These are phyloP conservation scores for Rhaphigaster nebulosa DNA, from an alignment of 2,888 invertebrate species.

Conservation along the genomic window DNA sequence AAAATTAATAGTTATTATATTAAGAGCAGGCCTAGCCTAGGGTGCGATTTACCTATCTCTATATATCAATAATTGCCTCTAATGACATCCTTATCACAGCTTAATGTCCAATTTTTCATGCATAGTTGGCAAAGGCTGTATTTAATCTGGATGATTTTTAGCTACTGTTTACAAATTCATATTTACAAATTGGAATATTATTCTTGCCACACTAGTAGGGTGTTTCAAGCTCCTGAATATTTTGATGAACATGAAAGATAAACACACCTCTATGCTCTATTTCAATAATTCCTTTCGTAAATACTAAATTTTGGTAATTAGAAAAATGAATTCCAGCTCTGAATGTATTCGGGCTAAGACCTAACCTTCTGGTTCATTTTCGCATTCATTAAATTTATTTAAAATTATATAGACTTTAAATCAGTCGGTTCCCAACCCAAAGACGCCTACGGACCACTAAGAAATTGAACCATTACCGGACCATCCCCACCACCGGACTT, in stretches of 20 bases:
- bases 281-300: background rate
- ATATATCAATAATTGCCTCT: background rate
- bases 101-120: conserved; percentile 32
- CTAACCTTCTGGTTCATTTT: background rate
- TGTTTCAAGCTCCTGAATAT: background rate
- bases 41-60: background rate
- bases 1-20: conserved; percentile 36
- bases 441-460: too few species aligned
- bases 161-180: conserved; percentile 3
- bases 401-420: background rate
- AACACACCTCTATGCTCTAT: background rate
- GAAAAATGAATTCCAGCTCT: background rate
- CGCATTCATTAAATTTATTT: background rate
- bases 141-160: background rate
- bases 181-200: background rate
- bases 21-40: background rate
- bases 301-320: background rate
- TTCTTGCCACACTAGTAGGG: background rate
- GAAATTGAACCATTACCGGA: too few species aligned
- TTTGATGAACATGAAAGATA: background rate
- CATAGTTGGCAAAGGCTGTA: background rate
- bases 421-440: too few species aligned
- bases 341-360: background rate
- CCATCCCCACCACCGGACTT: too few species aligned
- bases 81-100: conserved; percentile 25